phyloP scores from a whole-genome alignment of 2,888 invertebrate species.

The Ichneumoninae sp. region DNA sequence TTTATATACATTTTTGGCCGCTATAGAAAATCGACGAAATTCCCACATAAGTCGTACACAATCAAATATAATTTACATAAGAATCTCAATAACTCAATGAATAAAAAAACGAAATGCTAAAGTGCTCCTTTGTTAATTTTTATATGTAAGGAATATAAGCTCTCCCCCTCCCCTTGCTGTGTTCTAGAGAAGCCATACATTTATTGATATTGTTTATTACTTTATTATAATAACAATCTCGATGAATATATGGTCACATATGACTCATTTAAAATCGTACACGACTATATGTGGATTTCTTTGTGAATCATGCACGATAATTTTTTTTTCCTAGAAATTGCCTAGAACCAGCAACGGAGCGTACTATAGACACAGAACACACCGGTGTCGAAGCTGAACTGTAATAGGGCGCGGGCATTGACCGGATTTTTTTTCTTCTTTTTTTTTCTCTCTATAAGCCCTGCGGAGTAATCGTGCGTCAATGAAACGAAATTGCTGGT shows the following conservation, averaged over 20 bases:
- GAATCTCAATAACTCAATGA: neutral
- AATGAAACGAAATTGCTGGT: slow-evolving; percentile 34
- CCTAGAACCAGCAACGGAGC: neutral
- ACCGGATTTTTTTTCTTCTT: neutral
- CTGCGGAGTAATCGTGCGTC: neutral
- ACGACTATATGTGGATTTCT: neutral
- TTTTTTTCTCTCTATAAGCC: neutral
- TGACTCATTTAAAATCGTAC: neutral
- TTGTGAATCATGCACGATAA: too few relatives aligned
- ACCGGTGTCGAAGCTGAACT: neutral
- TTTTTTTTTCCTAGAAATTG: neutral
- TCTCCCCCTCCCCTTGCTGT: too few relatives aligned
- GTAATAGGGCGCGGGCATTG: neutral
- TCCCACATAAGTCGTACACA: too few relatives aligned
- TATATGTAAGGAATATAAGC: too few relatives aligned
- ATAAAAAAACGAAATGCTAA: too few relatives aligned
- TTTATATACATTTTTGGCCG: too few relatives aligned
- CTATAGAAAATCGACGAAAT: too few relatives aligned
- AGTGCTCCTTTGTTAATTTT: too few relatives aligned
- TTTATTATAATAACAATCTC: too few relatives aligned
- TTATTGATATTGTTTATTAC: too few relatives aligned
- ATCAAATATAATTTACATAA: neutral
- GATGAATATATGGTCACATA: neutral
- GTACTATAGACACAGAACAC: neutral
- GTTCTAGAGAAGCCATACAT: too few relatives aligned